Evolutionary conservation across 37 sponge, comb jelly and placozoan species (phyloP).

Genomic region (Tethya wilhelma): DNA sequence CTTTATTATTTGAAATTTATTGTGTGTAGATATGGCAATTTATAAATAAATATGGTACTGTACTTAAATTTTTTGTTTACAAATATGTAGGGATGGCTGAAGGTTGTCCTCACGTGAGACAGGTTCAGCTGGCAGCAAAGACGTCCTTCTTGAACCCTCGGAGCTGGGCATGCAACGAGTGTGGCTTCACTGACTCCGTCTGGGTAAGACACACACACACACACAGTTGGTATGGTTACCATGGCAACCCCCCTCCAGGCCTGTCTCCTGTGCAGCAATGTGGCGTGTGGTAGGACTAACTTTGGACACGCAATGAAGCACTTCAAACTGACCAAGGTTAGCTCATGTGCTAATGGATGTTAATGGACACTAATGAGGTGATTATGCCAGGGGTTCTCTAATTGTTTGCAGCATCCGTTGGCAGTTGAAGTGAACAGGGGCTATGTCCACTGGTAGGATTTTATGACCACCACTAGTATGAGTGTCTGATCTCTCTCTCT

Average conservation of each 20-base stretch:
- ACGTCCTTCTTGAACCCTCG: constrained; percentile 72
- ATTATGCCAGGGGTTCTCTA: not conserved
- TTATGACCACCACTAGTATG: not conserved
- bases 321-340: constrained; percentile 54
- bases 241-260: constrained; percentile 39
- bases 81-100: constrained; percentile 8
- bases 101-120: constrained; percentile 53
- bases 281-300: constrained; percentile 66
- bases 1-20: not conserved
- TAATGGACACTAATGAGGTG: too few relatives aligned
- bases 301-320: constrained; percentile 66
- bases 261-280: constrained; percentile 64
- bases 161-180: constrained; percentile 57
- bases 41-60: too few relatives aligned
- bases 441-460: constrained; percentile 66
- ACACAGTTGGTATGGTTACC: not conserved
- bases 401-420: constrained; percentile 41
- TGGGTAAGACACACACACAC: constrained; percentile 33
- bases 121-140: constrained; percentile 37
- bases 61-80: too few relatives aligned
- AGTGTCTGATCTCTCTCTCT: not conserved
- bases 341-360: too few relatives aligned
- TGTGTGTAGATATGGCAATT: too few relatives aligned
- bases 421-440: constrained; percentile 62
- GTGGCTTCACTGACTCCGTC: constrained; percentile 75